These are phyloP conservation scores for Rhagoletis pomonella DNA, from an alignment of 1,140 invertebrate genomes.

Conservation along the genomic window DNA sequence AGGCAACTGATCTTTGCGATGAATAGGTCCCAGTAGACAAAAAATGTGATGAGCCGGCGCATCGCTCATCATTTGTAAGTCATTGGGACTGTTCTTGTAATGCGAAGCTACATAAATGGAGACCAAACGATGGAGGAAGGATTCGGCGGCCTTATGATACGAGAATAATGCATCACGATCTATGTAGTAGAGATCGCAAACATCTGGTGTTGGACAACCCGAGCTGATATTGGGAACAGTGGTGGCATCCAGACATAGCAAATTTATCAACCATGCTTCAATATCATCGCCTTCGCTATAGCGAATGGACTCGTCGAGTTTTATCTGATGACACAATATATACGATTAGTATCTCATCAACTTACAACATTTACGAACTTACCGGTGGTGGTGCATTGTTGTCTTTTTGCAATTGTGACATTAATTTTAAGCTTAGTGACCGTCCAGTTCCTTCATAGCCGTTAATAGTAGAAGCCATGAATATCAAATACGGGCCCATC, in stretches of 20 bases:
- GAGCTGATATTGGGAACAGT: constrained; percentile 80
- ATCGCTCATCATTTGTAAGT: constrained; percentile 98
- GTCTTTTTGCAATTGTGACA: constrained; percentile 87
- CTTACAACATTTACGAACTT: constrained; percentile 40
- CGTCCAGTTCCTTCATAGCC: constrained; percentile 99
- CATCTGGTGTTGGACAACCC: constrained; percentile 89
- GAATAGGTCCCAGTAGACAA: constrained; percentile 91
- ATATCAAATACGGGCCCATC: constrained; percentile 94
- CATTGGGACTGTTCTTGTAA: constrained; percentile 99
- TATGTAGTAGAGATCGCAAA: constrained; percentile 94
- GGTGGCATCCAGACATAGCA: constrained; percentile 93
- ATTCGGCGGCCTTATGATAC: constrained; percentile 96
- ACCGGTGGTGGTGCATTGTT: constrained; percentile 77
- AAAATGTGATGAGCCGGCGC: constrained; percentile 98
- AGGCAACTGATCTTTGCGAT: constrained; percentile 84
- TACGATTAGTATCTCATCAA: not conserved
- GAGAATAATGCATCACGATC: constrained; percentile 97
- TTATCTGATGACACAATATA: constrained; percentile 75
- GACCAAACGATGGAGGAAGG: constrained; percentile 94
- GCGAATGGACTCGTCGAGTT: constrained; percentile 95
- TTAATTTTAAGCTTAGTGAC: constrained; percentile 95
- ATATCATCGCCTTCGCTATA: constrained; percentile 92
- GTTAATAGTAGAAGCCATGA: constrained; percentile 98
- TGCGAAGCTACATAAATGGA: constrained; percentile 97
- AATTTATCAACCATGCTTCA: constrained; percentile 93